Percentiles rank a stretch among this genome's conserved stretches.
Evolutionary conservation across 92 coral and sea anemone species (phyloP).

Genomic region (Epizoanthus scotinus): DNA sequence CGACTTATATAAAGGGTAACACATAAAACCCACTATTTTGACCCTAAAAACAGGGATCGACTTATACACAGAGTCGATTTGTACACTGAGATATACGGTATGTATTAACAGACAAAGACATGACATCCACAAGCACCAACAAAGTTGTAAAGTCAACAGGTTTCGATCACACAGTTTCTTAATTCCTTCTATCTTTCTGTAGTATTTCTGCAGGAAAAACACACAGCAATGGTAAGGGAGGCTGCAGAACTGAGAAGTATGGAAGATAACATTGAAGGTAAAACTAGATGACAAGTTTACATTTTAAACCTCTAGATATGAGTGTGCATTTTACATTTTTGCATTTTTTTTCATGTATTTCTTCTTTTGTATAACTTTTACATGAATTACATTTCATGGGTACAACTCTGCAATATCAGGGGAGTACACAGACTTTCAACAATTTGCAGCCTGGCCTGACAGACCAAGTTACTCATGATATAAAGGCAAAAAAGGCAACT

Average conservation of each 20-base stretch:
- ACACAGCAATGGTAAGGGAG: slow-evolving; percentile 61
- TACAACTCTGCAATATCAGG: not conserved
- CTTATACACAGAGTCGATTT: too few relatives aligned
- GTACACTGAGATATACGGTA: too few relatives aligned
- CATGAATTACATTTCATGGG: not conserved
- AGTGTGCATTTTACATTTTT: not conserved
- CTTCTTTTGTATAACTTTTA: not conserved
- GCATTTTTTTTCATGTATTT: not conserved
- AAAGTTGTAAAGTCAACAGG: not conserved
- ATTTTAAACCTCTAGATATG: not conserved
- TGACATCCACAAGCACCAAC: too few relatives aligned
- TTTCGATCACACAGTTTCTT: not conserved
- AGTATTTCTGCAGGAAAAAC: slow-evolving; percentile 58
- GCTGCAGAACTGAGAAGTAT: slow-evolving; percentile 52
- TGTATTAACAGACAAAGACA: too few relatives aligned
- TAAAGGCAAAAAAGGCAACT: too few relatives aligned
- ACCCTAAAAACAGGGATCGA: too few relatives aligned
- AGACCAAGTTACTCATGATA: too few relatives aligned
- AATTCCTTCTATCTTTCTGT: not conserved
- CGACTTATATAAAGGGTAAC: too few relatives aligned
- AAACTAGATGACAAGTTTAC: not conserved
- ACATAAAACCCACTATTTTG: too few relatives aligned
- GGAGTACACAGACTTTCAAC: too few relatives aligned
- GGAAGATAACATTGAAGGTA: slow-evolving; percentile 71
- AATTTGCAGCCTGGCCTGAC: too few relatives aligned